Base-by-base conservation (phyloP, 2,888 invertebrate genomes). In the Eretmocerus hayati region DNA sequence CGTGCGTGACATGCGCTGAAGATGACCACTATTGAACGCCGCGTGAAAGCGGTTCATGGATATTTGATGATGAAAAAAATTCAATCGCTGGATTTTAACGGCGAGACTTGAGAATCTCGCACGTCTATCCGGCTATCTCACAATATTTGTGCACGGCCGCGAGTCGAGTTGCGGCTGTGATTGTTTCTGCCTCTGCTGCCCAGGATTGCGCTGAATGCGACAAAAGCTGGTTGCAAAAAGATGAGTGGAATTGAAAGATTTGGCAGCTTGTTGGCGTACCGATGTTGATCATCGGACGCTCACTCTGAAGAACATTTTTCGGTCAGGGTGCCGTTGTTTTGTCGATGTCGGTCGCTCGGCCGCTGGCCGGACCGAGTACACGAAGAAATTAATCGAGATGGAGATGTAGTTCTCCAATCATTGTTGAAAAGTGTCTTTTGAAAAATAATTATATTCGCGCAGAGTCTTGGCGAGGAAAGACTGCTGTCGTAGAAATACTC, bases 1-100 rank as follows among this genome's bases (percentile, higher is more conserved):
- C 53, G 66, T 69, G 62, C 67, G 66, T 35, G 71, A 71, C 50
- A 63, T 71, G 64, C 71, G 71, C 53, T 71, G 71, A 71, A 58
- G 48, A 51, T 21, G 20, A 31, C n/a, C 15, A 18, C 44, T 33
- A 36, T 16, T 18, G 26, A 46, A 30, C 33, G 39, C 48, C 53
- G 53, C 43, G 50, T 53, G 53, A 48, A 33, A 42, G 53, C 53
- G 53, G 53, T n/a, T 21, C 35, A 37, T 48, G 43, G n/a, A 20
- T 32, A 46, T 48, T 26, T 35, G 35, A 48, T 13, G 18, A 45
- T n/a, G n/a, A n/a, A n/a, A n/a, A n/a, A n/a, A n/a, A n/a, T n/a
- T n/a, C n/a, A n/a, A n/a, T n/a, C n/a, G n/a, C n/a, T n/a, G n/a
- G n/a, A 31, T 38, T 42, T 32, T n/a, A 13, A 43, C 31, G 35